These are phyloP conservation scores for Beaufortia kweichowensis DNA, from an alignment of 2,113 vertebrate genomes.

Conservation along the genomic window DNA sequence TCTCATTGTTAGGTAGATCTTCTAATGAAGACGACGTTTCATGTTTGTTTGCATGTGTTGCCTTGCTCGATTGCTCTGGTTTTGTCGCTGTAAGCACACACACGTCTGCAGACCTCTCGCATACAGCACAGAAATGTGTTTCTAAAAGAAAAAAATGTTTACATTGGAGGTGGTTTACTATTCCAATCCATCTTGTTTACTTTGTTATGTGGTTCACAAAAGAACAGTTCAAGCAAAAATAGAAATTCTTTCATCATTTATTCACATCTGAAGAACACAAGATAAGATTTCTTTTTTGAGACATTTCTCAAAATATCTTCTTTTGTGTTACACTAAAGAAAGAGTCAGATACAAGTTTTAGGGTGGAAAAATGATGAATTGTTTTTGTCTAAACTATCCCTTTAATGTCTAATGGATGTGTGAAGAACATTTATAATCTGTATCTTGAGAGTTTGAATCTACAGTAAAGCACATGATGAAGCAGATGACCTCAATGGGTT, in stretches of 20 bases:
- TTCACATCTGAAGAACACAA: no score
- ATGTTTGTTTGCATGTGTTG: not conserved
- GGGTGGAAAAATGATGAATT: no score
- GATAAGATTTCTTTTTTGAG: no score
- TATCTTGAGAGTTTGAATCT: slow-evolving; percentile 59
- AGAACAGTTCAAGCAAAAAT: no score
- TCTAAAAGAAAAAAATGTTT: not conserved
- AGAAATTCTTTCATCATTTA: no score
- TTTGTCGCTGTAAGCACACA: not conserved
- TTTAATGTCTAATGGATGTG: no score
- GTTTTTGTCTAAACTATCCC: no score
- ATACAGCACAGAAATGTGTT: not conserved
- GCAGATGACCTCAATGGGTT: slow-evolving; percentile 69
- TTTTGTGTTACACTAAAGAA: no score
- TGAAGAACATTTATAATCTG: slow-evolving; percentile 32
- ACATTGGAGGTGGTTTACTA: not conserved
- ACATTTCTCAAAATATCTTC: no score
- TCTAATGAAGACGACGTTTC: not conserved
- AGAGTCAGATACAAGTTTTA: no score
- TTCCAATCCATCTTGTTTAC: slow-evolving; percentile 33
- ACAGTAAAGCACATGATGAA: slow-evolving; percentile 73
- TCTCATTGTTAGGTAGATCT: not conserved
- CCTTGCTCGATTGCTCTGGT: not conserved
- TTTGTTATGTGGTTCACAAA: no score
- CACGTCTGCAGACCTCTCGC: not conserved